Evolutionary conservation across 2,888 invertebrate genomes (phyloP), one percentile per base, ranked within the genome.

Genomic region (Hirtodrosophila confusa): DNA sequence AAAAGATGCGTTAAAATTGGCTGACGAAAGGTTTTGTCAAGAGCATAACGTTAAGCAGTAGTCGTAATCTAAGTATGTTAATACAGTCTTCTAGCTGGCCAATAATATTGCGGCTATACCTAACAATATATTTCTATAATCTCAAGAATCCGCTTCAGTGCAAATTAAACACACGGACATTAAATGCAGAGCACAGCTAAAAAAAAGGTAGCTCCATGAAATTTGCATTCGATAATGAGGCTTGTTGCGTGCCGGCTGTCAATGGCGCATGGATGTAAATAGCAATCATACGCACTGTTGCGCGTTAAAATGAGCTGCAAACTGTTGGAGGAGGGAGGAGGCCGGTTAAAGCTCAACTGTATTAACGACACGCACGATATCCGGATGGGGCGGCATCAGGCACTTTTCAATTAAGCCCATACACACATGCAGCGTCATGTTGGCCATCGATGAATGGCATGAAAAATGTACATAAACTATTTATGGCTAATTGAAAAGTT

Each of bases 401-500:
- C 64, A 60, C 49, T 63, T 69, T 84, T 75, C 71, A 73, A 78
- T 80, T 80, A 78, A 69, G 56, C 53, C 43, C 77, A 63, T 49
- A 61, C 68, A 66, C 65, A 55, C 47, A 53, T 78, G 82, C 80
- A 75, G 56, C 63, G 72, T 78, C 73, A 73, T 69, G 63, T 27
- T 24, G 48, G 43, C 36, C 62, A 64, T 70, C 78, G 65, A 82
- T 82, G 86, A 83, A 69, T 80, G 66, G 78, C 78, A 82, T 70
- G 72, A 78, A 78, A 87, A 77, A 78, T 78, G 67, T 86, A 80
- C 84, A 88, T 78, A 86, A 86, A 89, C 88, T 88, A 85, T 89
- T 86, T 85, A 89, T 79, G 68, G 79, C 80, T 89, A 88, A 88
- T 89, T 89, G 89, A 85, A 88, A 88, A 89, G 88, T 88, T 89